A percentile compares a stretch with the other conserved stretches of the same genome.
Conservation (phyloP, 2,888 invertebrate species). For the Ellobium chinense region DNA sequence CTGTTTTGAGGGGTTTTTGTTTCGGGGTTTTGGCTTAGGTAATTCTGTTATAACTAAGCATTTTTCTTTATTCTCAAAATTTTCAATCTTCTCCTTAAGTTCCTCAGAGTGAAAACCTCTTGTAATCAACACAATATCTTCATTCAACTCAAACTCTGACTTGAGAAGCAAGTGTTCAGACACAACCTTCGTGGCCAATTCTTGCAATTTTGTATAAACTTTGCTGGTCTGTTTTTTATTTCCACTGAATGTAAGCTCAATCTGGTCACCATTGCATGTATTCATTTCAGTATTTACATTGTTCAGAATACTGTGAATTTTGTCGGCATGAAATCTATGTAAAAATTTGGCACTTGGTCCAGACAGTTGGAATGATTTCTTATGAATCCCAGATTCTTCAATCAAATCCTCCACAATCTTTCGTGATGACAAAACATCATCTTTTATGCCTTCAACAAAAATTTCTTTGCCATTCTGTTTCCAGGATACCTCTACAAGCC, state of each 20-base stretch:
- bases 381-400: background rate
- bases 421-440: conserved; percentile 15
- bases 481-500: conserved; percentile 16
- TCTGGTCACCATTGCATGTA: background rate
- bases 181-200: background rate
- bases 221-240: too few relatives aligned
- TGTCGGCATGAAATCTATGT: background rate
- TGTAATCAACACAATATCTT: conserved; percentile 18
- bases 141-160: conserved; percentile 7
- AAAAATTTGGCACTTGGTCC: conserved; percentile 6
- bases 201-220: background rate
- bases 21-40: background rate
- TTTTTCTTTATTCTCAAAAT: background rate
- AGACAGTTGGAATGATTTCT: conserved; percentile 2
- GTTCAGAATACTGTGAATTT: background rate
- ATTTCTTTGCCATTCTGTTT: background rate
- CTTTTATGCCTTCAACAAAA: conserved; percentile 18
- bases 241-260: background rate
- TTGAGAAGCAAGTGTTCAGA: conserved; percentile 2
- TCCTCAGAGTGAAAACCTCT: background rate
- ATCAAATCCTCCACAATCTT: background rate
- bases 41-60: background rate
- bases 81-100: background rate
- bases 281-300: background rate
- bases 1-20: background rate